Conservation (phyloP, 1,140 invertebrate genomes). For the Eulimnadia texana region DNA sequence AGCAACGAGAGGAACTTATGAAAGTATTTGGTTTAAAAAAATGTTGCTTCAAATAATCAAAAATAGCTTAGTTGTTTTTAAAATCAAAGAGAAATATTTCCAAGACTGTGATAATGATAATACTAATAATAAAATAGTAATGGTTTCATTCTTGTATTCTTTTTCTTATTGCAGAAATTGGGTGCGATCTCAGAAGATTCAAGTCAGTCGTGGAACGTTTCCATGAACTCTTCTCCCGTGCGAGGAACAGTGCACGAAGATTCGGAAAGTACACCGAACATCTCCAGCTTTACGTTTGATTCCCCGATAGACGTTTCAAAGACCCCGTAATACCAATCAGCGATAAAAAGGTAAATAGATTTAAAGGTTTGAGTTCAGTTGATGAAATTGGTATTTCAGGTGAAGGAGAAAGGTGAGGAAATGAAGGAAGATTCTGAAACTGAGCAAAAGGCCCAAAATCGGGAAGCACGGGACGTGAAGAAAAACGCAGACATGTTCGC, state of each 20-base stretch:
- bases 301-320: conserved; percentile 15
- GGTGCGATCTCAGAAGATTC: conserved; percentile 45
- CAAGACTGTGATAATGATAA: too few relatives aligned
- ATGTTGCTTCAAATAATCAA: too few relatives aligned
- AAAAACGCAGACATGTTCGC: conserved; percentile 69
- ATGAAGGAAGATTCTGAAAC: neutral
- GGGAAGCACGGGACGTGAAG: conserved; percentile 17
- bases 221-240: conserved; percentile 29
- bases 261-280: conserved; percentile 7
- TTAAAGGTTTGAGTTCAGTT: too few relatives aligned
- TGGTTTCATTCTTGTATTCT: neutral
- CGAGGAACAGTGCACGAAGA: conserved; percentile 26
- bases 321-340: neutral
- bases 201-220: conserved; percentile 32
- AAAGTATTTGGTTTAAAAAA: too few relatives aligned
- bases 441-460: conserved; percentile 9
- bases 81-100: too few relatives aligned
- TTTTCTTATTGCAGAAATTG: conserved; percentile 34
- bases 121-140: too few relatives aligned
- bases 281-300: conserved; percentile 2
- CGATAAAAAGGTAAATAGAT: neutral
- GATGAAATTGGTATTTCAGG: neutral
- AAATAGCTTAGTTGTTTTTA: too few relatives aligned
- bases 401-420: neutral
- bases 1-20: conserved; percentile 74